phyloP scores from a whole-genome alignment of 1,140 invertebrate genomes.

The Mylabris phalerata region DNA sequence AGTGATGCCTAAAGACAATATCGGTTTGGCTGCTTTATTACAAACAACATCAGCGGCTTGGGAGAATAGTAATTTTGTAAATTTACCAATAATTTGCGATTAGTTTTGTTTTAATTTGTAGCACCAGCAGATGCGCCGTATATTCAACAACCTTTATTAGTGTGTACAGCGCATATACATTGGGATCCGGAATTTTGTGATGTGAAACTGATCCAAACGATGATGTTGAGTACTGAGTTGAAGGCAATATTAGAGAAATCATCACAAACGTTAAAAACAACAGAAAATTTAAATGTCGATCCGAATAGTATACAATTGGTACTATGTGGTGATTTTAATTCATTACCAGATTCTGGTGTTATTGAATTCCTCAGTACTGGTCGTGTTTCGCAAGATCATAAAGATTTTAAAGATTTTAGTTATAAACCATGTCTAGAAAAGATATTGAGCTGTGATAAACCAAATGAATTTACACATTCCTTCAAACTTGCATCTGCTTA shows the following conservation, averaged over 20 bases:
- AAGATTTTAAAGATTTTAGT: constrained; percentile 93
- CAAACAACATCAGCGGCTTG: constrained; percentile 91
- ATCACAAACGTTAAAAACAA: constrained; percentile 48
- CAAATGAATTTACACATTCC: constrained; percentile 89
- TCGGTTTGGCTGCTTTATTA: constrained; percentile 89
- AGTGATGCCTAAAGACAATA: constrained; percentile 99
- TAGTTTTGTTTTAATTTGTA: constrained; percentile 14
- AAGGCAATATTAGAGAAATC: constrained; percentile 77
- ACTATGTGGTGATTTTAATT: constrained; percentile 98
- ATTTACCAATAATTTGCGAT: background rate
- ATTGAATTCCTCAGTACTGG: constrained; percentile 92
- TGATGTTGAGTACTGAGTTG: constrained; percentile 96
- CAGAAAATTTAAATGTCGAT: constrained; percentile 47
- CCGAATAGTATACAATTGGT: constrained; percentile 84
- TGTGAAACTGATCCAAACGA: constrained; percentile 99
- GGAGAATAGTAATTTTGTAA: constrained; percentile 63
- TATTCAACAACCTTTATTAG: constrained; percentile 79
- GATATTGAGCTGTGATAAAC: constrained; percentile 74
- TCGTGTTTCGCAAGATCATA: constrained; percentile 81
- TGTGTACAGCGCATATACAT: constrained; percentile 98
- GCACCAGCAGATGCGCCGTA: constrained; percentile 65
- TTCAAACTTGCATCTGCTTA: constrained; percentile 93
- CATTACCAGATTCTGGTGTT: constrained; percentile 94
- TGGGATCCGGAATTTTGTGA: constrained; percentile 99
- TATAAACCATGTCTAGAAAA: constrained; percentile 90